Base-by-base conservation (phyloP, 2,888 invertebrate genomes). In the Chymomyza fuscimana region DNA sequence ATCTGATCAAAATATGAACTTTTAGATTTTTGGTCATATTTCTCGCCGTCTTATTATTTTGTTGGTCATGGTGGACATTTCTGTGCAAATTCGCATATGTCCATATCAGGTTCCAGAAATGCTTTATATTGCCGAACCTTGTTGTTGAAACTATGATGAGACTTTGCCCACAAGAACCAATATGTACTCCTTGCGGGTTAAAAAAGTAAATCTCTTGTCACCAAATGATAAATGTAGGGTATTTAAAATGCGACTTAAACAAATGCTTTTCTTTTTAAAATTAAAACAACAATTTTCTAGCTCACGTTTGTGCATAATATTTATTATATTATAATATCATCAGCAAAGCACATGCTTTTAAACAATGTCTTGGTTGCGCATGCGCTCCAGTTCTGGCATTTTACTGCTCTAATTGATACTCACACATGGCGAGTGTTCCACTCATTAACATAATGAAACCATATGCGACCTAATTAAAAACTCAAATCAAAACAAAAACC, bases 381-480 rank as follows among this genome's bases (percentile, higher is more conserved):
- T 29, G 58, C 58, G 58, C 15, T 58, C 74, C 65, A 73, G 72
- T 73, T 80, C 62, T 50, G 16, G n/a, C 25, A 36, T 72, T 62
- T 70, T 70, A 65, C 60, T 29, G 62, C 72, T 83, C 86, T 82
- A 82, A 82, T 86, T 82, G 69, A 52, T 60, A 10, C 65, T 72
- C 84, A 80, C 85, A 81, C 78, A 69, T 61, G 29, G 69, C 64
- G 67, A 74, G 75, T 79, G 79, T 71, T 73, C 72, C 52, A 64
- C 70, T 82, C 63, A 86, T 86, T 84, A 84, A 74, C 86, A 77
- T 74, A 50, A 70, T 73, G 58, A 59, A 36, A 5, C 16, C 46
- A 62, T 36, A 15, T 40, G 16, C 10, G 25, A 15, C 64, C 63
- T 85, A 80, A 82, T 86, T 77, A 58, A 63, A 73, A 72, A 71